Percentiles rank a stretch among this genome's conserved stretches.
Evolutionary conservation across 1,140 invertebrate species (phyloP).

Genomic region (Caenorhabditis brenneri): DNA sequence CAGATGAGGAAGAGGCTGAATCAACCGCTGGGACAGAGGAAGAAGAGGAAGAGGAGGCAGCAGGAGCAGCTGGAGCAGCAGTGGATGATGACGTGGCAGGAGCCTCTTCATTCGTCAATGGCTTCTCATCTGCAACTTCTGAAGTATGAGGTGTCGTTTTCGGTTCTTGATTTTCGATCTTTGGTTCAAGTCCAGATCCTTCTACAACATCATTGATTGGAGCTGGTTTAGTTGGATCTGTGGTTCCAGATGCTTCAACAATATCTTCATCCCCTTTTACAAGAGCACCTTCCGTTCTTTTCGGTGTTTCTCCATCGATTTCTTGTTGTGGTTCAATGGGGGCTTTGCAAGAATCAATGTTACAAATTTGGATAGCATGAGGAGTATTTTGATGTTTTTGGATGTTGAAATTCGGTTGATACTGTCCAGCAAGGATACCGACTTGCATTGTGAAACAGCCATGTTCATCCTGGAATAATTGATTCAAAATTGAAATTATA

Average conservation of each 20-base stretch:
- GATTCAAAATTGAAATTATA: not conserved
- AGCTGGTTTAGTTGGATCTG: not conserved
- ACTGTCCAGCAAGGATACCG: not conserved
- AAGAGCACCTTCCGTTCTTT: not conserved
- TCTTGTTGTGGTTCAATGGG: not conserved
- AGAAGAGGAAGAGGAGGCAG: not conserved
- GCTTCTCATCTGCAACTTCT: constrained; percentile 18
- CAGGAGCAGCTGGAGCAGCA: not conserved
- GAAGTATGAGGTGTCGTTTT: not conserved
- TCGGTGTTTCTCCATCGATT: constrained; percentile 21
- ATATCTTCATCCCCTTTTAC: not conserved
- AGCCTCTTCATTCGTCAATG: not conserved
- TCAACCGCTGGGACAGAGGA: not conserved
- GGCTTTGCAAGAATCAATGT: not conserved
- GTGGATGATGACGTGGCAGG: not conserved
- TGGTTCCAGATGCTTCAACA: not conserved
- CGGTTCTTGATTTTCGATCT: constrained; percentile 12
- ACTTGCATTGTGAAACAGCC: constrained; percentile 20
- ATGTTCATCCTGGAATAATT: not conserved
- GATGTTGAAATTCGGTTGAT: not conserved
- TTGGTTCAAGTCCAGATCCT: not conserved
- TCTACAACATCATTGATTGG: not conserved
- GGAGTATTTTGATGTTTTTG: constrained; percentile 8
- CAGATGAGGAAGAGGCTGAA: not conserved
- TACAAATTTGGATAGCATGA: not conserved